Base-by-base conservation (phyloP, 2,113 vertebrate genomes). In the Xiphorhynchus elegans region DNA sequence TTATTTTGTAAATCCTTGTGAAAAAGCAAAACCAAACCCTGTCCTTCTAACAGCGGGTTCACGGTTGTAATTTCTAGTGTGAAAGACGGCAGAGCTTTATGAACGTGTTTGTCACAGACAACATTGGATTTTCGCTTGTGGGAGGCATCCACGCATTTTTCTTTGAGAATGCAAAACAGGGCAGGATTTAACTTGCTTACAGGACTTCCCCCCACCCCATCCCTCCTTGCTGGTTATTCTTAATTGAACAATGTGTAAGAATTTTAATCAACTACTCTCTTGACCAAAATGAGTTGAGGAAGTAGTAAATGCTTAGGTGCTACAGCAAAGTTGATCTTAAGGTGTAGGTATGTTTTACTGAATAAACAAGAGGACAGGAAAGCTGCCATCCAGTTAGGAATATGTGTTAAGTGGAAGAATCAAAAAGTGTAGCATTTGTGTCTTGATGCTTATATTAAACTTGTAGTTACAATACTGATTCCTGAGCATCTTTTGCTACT, bases 111-210 rank as follows among this genome's bases (percentile, higher is more conserved):
- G 50, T 85, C 39, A 18, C 86, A 94, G 84, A 84, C 91, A 84
- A 28, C 76, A 66, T 55, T 89, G 88, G 89, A 93, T 97, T 97
- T 95, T 97, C 25, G 42, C 93, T 96, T 66, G 84, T 92, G 92
- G 95, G 95, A 97, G 97, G 94, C 96, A 96, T 95, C 90, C 94
- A 83, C n/a, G 18, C 40, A 23, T 96, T 94, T 93, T 97, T 80
- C 63, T 92, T 67, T 89, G 85, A 78, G 53, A 77, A 80, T 91
- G 66, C 81, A 67, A 63, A 87, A 11, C 59, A 89, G 72, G 66
- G 74, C 52, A 85, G 86, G 42, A 50, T 80, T 66, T 62, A 75
- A 76, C 64, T 84, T 89, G 64, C 55, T 81, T 59, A 18, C 39
- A 94, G 87, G 84, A 87, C 56, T 81, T n/a, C 17, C 46, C 62